phyloP scores from a whole-genome alignment of 2,113 vertebrate genomes.

The Antennarius striatus region DNA sequence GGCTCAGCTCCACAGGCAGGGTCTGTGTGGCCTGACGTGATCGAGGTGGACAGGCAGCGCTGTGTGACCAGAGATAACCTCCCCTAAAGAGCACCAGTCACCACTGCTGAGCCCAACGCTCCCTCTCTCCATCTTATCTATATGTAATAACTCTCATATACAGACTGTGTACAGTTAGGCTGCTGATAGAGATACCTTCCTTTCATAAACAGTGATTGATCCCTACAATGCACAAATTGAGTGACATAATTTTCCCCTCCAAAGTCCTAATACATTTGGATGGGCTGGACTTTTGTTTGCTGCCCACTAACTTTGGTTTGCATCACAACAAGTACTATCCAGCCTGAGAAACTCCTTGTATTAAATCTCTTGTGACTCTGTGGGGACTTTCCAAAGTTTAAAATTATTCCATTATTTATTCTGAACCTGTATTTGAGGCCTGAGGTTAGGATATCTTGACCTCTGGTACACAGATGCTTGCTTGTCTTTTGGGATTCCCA shows the following conservation, averaged over 20 bases:
- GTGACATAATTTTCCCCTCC: neutral
- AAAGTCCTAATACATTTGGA: neutral
- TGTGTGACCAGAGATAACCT: slow-evolving; percentile 62
- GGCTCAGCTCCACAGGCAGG: slow-evolving; percentile 49
- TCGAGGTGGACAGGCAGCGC: slow-evolving; percentile 54
- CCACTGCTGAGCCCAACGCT: slow-evolving; percentile 15
- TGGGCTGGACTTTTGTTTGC: neutral
- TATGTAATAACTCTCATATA: neutral
- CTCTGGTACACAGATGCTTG: neutral
- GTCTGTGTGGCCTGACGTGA: slow-evolving; percentile 62
- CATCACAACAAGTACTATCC: neutral
- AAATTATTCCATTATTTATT: neutral
- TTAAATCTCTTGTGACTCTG: neutral
- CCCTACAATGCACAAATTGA: too few relatives aligned
- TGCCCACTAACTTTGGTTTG: neutral
- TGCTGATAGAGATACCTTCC: neutral
- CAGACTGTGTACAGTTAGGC: slow-evolving; percentile 2
- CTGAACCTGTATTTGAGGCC: neutral
- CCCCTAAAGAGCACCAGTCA: slow-evolving; percentile 59
- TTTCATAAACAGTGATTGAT: neutral
- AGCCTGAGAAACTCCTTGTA: neutral
- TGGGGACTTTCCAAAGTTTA: slow-evolving; percentile 7
- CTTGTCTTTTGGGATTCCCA: neutral
- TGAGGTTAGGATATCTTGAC: neutral
- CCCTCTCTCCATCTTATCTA: slow-evolving; percentile 7